Evolutionary conservation across 2,888 invertebrate species (phyloP).

Genomic region (Eupithecia vulgata): DNA sequence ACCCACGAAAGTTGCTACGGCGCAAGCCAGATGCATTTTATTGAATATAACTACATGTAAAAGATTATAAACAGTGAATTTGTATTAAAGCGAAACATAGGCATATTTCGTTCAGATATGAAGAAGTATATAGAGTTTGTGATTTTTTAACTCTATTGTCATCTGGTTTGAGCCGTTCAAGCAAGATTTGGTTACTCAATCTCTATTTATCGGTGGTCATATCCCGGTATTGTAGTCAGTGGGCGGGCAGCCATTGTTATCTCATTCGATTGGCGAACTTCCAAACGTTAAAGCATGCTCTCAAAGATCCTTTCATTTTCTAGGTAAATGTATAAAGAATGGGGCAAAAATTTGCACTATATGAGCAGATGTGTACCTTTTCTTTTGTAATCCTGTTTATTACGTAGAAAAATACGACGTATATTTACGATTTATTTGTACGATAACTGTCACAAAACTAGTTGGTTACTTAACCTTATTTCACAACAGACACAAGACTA

Average conservation of each 20-base stretch:
- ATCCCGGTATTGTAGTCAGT: slow-evolving; percentile 20
- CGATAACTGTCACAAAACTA: background rate
- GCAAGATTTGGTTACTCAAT: background rate
- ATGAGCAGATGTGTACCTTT: background rate
- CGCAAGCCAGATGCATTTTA: slow-evolving; percentile 18
- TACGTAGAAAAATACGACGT: background rate
- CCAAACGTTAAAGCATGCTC: slow-evolving; percentile 60
- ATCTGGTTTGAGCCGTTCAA: slow-evolving; percentile 9
- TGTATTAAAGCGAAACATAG: background rate
- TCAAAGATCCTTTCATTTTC: slow-evolving; percentile 47
- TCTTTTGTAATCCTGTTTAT: background rate
- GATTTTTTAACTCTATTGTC: background rate
- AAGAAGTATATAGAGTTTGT: background rate
- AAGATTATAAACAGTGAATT: background rate
- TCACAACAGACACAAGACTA: background rate
- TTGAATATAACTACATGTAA: background rate
- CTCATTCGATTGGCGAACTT: slow-evolving; percentile 44
- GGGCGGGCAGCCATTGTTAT: slow-evolving; percentile 43
- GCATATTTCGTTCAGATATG: background rate
- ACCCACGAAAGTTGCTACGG: slow-evolving; percentile 16
- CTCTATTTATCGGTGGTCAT: background rate
- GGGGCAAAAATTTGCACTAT: slow-evolving; percentile 4
- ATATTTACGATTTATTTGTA: too few species aligned
- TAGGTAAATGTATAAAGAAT: slow-evolving; percentile 33
- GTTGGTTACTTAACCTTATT: background rate